phyloP scores from a whole-genome alignment of 2,113 vertebrate species.

The Phylloscopus whistleri region DNA sequence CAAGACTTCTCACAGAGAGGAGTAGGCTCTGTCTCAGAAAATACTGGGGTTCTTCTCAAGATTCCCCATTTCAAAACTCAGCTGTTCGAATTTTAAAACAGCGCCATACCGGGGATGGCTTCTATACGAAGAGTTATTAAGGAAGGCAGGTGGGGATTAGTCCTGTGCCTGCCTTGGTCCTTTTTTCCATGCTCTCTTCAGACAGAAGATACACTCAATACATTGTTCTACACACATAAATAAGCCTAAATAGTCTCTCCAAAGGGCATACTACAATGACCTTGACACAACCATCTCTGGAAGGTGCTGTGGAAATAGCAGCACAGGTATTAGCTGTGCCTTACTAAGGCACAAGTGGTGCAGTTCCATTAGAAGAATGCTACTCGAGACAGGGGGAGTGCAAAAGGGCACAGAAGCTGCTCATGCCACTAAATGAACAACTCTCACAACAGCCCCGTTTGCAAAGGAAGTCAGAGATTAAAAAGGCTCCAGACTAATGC shows the following conservation, averaged over 20 bases:
- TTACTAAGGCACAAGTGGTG: neutral
- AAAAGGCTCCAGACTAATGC: neutral
- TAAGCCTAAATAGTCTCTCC: neutral
- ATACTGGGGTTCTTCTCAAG: neutral
- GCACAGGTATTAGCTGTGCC: neutral
- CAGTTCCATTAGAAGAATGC: neutral
- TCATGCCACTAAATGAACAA: neutral
- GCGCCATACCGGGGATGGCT: neutral
- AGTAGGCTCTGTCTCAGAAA: neutral
- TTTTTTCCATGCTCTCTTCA: neutral
- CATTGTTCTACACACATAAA: neutral
- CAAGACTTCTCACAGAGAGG: neutral
- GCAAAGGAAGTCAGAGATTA: neutral
- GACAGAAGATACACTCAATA: neutral
- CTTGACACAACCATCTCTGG: neutral
- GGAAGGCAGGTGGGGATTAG: neutral
- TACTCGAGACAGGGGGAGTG: accelerated
- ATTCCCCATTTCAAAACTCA: neutral
- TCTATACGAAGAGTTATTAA: neutral
- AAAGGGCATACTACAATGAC: neutral
- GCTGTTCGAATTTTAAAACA: neutral
- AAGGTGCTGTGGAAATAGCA: neutral
- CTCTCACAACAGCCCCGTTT: neutral
- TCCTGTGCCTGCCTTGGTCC: neutral
- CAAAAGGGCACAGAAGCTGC: neutral